These are phyloP conservation scores for Aegypius monachus DNA, from an alignment of 2,113 vertebrate genomes.

Conservation along the genomic window DNA sequence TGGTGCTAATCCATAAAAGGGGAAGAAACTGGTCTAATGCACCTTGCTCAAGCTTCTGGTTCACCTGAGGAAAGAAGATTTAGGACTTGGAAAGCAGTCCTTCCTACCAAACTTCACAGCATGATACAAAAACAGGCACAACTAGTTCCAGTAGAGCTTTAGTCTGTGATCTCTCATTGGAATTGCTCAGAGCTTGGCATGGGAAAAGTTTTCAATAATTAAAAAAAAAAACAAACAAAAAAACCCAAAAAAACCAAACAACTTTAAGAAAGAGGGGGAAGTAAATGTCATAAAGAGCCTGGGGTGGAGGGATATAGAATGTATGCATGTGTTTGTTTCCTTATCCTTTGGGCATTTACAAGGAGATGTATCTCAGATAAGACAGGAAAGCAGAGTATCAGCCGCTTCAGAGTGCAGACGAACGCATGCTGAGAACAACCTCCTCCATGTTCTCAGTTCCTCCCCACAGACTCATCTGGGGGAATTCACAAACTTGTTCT, in stretches of 20 bases:
- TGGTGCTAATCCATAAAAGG: neutral
- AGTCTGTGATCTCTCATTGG: neutral
- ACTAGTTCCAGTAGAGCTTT: neutral
- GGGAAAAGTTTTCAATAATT: neutral
- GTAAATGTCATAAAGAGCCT: neutral
- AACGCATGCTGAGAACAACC: neutral
- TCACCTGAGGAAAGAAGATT: neutral
- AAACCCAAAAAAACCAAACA: neutral
- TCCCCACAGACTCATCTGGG: neutral
- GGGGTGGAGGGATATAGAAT: neutral
- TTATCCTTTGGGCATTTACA: neutral
- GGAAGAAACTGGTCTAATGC: neutral
- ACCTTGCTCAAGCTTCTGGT: neutral
- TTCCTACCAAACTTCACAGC: neutral
- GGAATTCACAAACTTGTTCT: neutral
- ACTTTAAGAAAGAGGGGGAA: neutral
- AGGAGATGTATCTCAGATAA: neutral
- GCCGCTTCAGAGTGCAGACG: neutral
- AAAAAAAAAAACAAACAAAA: neutral
- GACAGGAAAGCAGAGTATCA: neutral
- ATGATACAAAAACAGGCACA: neutral
- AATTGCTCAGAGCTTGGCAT: neutral
- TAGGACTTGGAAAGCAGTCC: neutral
- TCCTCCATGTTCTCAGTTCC: neutral
- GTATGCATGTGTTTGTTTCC: neutral